A percentile compares a stretch with the other conserved stretches of the same genome.
Conservation (phyloP, 2,888 invertebrate species). For the Hypolimnas misippus region DNA sequence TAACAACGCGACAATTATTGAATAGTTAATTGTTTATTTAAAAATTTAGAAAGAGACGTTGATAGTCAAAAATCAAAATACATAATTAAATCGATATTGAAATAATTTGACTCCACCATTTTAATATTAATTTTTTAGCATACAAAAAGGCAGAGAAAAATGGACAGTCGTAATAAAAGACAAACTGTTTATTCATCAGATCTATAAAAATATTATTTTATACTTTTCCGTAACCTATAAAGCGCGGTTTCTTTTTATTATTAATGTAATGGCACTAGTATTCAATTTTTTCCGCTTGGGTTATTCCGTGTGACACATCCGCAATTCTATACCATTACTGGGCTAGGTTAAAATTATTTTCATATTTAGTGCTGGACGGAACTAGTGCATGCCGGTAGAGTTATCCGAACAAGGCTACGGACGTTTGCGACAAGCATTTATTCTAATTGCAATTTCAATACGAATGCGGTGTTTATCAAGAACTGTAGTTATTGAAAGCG, state of each 20-base stretch:
- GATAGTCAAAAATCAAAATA: no score
- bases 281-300: slow-evolving; percentile 65
- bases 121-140: background rate
- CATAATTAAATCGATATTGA: background rate
- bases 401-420: slow-evolving; percentile 27
- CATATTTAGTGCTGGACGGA: slow-evolving; percentile 59
- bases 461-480: background rate
- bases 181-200: background rate
- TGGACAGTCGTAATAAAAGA: no score
- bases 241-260: slow-evolving; percentile 34
- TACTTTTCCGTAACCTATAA: background rate
- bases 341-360: slow-evolving; percentile 61
- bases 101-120: background rate
- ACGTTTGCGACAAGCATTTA: slow-evolving; percentile 28
- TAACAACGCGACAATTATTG: no score
- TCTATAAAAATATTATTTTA: slow-evolving; percentile 4
- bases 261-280: slow-evolving; percentile 49
- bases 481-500: background rate
- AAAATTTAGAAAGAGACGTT: no score
- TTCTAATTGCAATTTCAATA: slow-evolving; percentile 3
- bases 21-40: no score
- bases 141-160: background rate
- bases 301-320: slow-evolving; percentile 69
- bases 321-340: slow-evolving; percentile 65
- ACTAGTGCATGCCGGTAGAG: slow-evolving; percentile 49